These are phyloP conservation scores for Hirundo rustica DNA, from an alignment of 2,797 vertebrate genomes.

Conservation along the genomic window DNA sequence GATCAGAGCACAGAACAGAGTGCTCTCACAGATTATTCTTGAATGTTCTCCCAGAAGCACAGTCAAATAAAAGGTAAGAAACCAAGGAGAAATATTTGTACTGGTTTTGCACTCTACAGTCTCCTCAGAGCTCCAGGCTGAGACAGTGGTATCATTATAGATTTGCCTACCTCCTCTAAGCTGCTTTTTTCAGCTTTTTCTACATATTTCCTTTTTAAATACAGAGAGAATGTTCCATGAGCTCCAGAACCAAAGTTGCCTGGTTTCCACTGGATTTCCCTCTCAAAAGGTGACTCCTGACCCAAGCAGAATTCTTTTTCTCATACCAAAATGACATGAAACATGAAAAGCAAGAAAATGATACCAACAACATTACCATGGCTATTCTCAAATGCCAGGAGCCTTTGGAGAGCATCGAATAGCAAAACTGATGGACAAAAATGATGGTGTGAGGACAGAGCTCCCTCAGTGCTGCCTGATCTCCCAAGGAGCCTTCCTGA, in stretches of 20 bases:
- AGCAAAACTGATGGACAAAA: background rate
- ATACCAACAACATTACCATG: background rate
- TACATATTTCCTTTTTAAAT: background rate
- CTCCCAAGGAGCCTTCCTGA: background rate
- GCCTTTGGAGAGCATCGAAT: background rate
- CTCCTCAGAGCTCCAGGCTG: background rate
- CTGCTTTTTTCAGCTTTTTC: background rate
- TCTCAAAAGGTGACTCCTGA: background rate
- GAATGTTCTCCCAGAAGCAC: background rate
- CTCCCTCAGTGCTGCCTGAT: background rate
- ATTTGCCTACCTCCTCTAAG: background rate
- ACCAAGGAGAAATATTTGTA: background rate
- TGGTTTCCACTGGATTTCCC: background rate
- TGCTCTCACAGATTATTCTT: background rate
- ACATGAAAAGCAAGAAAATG: fast-evolving
- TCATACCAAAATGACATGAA: fast-evolving
- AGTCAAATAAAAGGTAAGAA: background rate
- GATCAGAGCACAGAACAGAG: background rate
- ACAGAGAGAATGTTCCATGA: background rate
- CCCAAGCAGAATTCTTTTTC: background rate
- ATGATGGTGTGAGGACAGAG: background rate
- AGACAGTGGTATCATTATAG: background rate
- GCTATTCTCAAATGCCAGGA: background rate
- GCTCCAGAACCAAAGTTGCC: background rate
- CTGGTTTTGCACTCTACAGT: background rate